These are phyloP conservation scores for Cinclus mexicanus DNA, from an alignment of 2,113 vertebrate genomes.

Conservation along the genomic window DNA sequence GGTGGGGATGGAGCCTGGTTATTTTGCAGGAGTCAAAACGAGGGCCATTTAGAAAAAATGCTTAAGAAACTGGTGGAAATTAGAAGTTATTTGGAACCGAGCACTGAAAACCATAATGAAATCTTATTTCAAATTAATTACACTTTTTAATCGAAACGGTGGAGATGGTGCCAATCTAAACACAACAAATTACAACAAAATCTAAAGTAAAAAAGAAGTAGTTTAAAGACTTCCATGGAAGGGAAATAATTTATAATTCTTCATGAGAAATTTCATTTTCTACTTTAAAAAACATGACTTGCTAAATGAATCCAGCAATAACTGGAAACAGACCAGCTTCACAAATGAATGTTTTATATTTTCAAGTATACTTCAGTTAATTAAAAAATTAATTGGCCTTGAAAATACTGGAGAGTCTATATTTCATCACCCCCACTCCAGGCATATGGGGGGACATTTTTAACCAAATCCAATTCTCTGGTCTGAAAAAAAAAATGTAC, in stretches of 20 bases:
- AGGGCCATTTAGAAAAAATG: background rate
- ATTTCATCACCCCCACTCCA: background rate
- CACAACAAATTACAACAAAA: background rate
- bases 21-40: background rate
- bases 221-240: background rate
- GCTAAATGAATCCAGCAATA: conserved; percentile 36
- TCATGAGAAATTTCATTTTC: conserved; percentile 22
- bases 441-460: background rate
- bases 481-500: background rate
- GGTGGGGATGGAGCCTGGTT: background rate
- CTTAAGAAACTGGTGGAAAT: background rate
- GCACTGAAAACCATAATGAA: background rate
- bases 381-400: conserved; percentile 71
- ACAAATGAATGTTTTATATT: conserved; percentile 60
- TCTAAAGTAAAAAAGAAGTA: background rate
- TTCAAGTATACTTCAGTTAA: conserved; percentile 64
- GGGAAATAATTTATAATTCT: background rate
- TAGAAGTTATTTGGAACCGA: background rate
- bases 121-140: conserved; percentile 39
- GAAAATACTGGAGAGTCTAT: conserved; percentile 41
- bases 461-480: background rate
- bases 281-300: background rate
- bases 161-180: background rate
- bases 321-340: conserved; percentile 33
- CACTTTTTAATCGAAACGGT: background rate